These are phyloP conservation scores for Anthopleura xanthogrammica DNA, from an alignment of 92 coral and sea anemone species.

Conservation along the genomic window DNA sequence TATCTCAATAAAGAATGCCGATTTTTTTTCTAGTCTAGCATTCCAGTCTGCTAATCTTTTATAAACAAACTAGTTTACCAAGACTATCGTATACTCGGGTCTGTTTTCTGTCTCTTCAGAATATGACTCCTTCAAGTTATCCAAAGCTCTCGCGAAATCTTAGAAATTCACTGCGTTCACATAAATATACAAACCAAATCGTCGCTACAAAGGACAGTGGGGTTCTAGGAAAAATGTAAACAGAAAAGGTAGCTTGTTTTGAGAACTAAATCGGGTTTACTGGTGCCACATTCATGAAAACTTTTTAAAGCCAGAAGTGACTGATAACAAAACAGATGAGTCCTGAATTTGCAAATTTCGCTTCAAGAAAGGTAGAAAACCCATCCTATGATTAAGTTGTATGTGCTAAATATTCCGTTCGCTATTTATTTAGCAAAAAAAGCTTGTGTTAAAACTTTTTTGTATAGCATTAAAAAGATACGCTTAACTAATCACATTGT, in stretches of 20 bases:
- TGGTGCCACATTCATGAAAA: conserved; percentile 19
- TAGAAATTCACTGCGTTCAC: background rate
- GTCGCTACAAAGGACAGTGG: conserved; percentile 4
- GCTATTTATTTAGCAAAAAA: background rate
- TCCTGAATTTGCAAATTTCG: background rate
- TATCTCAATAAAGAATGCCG: background rate
- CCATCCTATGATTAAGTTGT: background rate
- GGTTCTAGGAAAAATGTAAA: conserved; percentile 29
- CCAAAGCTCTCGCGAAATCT: background rate
- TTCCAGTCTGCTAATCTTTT: background rate
- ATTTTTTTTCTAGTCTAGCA: background rate
- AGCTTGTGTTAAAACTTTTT: background rate
- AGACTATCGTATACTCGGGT: background rate
- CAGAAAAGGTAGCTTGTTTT: conserved; percentile 24
- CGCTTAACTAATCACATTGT: background rate
- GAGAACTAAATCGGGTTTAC: background rate
- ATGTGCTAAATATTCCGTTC: background rate
- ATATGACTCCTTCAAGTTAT: background rate
- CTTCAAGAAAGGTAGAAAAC: background rate
- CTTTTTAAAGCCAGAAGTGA: conserved; percentile 1
- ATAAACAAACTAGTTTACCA: conserved; percentile 12
- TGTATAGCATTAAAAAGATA: background rate
- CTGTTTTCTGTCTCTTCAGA: conserved; percentile 15
- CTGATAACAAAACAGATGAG: background rate
- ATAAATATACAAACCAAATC: background rate